These are phyloP conservation scores for Entomyzon cyanotis DNA, from an alignment of 2,113 vertebrate genomes.

Conservation along the genomic window DNA sequence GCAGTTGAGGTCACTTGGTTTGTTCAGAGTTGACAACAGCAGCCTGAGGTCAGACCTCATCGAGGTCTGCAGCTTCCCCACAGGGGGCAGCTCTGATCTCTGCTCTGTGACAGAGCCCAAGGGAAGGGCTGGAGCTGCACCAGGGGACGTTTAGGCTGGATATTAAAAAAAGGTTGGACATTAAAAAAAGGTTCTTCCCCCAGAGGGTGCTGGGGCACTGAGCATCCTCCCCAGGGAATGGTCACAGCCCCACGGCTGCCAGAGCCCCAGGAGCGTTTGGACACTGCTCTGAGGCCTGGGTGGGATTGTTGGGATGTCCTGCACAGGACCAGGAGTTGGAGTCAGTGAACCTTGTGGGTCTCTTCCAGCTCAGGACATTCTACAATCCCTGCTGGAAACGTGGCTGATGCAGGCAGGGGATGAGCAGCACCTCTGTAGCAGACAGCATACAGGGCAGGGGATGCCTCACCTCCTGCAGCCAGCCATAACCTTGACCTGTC, in stretches of 20 bases:
- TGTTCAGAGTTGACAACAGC: not conserved
- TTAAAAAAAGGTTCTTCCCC: accelerated
- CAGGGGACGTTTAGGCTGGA: accelerated
- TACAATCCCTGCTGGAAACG: accelerated
- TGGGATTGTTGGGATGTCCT: not conserved
- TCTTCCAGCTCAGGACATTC: not conserved
- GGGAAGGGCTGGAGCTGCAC: not conserved
- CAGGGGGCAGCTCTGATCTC: not conserved
- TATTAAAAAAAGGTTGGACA: accelerated
- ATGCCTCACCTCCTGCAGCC: not conserved
- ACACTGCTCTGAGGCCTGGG: accelerated
- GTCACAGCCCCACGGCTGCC: accelerated
- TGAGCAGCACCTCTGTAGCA: accelerated
- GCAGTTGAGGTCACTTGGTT: not conserved
- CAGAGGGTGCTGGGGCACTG: not conserved
- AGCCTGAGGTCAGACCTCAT: not conserved
- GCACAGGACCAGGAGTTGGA: not conserved
- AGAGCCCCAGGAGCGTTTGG: not conserved
- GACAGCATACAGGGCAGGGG: not conserved
- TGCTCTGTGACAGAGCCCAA: not conserved
- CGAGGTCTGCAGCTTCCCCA: not conserved
- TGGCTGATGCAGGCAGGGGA: not conserved
- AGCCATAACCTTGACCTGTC: not conserved
- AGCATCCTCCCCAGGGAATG: not conserved
- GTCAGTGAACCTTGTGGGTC: not conserved